phyloP scores from a whole-genome alignment of 92 coral and sea anemone species.

The Porites rus region DNA sequence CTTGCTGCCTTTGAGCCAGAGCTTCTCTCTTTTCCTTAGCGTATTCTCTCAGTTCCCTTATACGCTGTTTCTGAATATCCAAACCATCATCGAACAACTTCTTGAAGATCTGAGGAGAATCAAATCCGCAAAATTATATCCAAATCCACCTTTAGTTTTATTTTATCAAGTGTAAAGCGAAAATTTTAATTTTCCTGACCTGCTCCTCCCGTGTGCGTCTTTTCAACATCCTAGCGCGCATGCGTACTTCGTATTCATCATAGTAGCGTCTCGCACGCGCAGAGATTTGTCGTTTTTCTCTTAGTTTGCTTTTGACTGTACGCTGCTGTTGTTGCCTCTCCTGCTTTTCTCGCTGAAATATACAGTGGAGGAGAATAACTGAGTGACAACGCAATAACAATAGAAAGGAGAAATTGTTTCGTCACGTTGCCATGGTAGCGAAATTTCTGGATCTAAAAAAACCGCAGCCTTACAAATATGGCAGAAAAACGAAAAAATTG shows the following conservation, averaged over 20 bases:
- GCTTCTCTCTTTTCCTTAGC: conserved; percentile 93
- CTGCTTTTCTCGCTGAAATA: conserved; percentile 83
- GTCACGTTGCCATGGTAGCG: too few relatives aligned
- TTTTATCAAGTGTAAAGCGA: too few relatives aligned
- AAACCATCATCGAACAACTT: conserved; percentile 95
- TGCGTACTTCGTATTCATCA: conserved; percentile 96
- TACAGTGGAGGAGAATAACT: neutral
- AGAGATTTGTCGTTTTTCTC: conserved; percentile 95
- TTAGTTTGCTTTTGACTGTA: conserved; percentile 77
- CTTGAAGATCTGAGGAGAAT: conserved; percentile 76
- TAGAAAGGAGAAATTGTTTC: too few relatives aligned
- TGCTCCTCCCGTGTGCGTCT: conserved; percentile 97
- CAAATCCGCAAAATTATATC: neutral
- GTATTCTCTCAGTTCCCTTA: conserved; percentile 87
- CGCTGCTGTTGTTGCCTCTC: conserved; percentile 90
- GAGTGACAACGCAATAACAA: too few relatives aligned
- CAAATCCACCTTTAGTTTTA: too few relatives aligned
- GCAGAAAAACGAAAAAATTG: too few relatives aligned
- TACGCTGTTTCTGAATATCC: conserved; percentile 94
- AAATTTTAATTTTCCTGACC: conserved; percentile 41
- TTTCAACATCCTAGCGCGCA: conserved; percentile 98
- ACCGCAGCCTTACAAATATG: too few relatives aligned
- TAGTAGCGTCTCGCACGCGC: conserved; percentile 99
- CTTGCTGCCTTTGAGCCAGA: conserved; percentile 83
- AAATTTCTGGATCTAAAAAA: too few relatives aligned